Evolutionary conservation across 64 coral and sea anemone species (phyloP).

Genomic region (Pocillopora verrucosa): DNA sequence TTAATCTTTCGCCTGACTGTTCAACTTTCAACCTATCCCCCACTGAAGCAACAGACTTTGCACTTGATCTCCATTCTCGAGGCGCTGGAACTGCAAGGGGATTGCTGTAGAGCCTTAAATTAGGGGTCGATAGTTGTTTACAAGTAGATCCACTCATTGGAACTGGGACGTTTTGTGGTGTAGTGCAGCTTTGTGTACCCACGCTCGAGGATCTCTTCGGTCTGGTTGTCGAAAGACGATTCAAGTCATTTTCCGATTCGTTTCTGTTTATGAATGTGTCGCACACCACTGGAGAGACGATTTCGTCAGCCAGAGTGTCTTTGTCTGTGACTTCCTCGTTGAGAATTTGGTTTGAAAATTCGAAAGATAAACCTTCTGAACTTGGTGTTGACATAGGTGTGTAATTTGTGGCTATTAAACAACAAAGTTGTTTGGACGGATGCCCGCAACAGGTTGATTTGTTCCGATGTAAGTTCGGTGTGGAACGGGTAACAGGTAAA

Average conservation of each 20-base stretch:
- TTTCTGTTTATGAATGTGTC: neutral
- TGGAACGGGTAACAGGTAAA: neutral
- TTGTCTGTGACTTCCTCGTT: neutral
- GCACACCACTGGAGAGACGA: neutral
- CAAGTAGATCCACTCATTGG: neutral
- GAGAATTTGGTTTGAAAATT: conserved; percentile 29
- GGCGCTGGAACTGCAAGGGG: neutral
- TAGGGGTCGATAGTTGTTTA: neutral
- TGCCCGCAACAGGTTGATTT: neutral
- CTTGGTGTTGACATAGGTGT: neutral
- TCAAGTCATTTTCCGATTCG: neutral
- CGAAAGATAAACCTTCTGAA: neutral
- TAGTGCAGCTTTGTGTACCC: neutral
- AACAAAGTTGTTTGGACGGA: conserved; percentile 11
- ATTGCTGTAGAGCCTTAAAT: conserved; percentile 4
- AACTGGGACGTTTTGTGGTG: neutral
- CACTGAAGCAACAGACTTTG: too few species aligned
- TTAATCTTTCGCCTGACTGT: neutral
- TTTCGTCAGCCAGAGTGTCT: neutral
- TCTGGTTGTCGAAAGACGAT: neutral
- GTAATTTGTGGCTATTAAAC: conserved; percentile 14
- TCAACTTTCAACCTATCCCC: neutral
- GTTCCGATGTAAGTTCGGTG: neutral
- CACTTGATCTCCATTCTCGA: neutral
- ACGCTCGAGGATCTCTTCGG: neutral